Conservation (phyloP, 2,797 vertebrate genomes). For the Acipenser oxyrinchus region DNA sequence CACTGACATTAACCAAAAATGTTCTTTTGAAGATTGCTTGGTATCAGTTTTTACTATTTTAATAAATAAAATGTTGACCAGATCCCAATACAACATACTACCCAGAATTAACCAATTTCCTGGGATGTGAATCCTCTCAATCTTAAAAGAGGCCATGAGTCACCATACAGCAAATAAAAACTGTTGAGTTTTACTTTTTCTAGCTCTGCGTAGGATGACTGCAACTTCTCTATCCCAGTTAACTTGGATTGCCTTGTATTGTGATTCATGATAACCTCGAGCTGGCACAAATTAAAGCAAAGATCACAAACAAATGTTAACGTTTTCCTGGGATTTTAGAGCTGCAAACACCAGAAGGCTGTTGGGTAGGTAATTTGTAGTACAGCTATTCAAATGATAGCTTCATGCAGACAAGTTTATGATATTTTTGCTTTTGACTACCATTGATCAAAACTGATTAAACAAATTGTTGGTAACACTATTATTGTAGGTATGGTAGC, state of each 20-base stretch:
- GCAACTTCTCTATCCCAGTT: neutral
- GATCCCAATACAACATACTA: neutral
- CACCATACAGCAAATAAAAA: neutral
- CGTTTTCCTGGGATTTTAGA: neutral
- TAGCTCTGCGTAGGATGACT: neutral
- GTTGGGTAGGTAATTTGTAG: too few species aligned
- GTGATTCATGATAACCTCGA: neutral
- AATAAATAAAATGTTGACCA: too few species aligned
- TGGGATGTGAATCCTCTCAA: neutral
- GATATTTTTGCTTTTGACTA: too few species aligned
- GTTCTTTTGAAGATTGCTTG: too few species aligned
- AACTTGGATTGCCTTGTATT: neutral
- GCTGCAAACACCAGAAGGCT: too few species aligned
- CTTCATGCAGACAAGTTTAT: too few species aligned
- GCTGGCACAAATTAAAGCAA: neutral
- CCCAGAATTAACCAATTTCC: neutral
- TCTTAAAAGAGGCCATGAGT: neutral
- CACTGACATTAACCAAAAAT: too few species aligned
- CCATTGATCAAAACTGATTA: too few species aligned
- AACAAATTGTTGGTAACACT: too few species aligned
- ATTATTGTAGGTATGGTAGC: too few species aligned
- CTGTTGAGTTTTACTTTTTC: neutral
- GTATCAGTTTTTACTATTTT: too few species aligned
- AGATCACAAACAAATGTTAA: neutral
- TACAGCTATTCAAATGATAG: too few species aligned